These are phyloP conservation scores for Sinonovacula constricta DNA, from an alignment of 1,140 invertebrate genomes.

Conservation along the genomic window DNA sequence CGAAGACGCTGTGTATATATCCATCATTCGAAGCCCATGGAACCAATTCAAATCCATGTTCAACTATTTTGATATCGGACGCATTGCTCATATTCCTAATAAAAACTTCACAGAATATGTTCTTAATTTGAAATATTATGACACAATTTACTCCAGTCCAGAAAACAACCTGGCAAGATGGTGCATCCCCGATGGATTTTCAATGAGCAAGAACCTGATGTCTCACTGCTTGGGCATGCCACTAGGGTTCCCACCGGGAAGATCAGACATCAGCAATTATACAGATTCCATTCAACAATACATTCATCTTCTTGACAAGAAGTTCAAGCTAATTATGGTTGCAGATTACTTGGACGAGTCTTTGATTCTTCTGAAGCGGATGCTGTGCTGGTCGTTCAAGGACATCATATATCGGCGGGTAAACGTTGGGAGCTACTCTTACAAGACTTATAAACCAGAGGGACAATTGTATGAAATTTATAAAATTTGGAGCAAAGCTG, in stretches of 20 bases:
- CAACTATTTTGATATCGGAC: conserved; percentile 56
- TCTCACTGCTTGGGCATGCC: conserved; percentile 73
- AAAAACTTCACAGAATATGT: conserved; percentile 61
- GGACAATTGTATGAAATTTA: conserved; percentile 52
- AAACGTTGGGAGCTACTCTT: conserved; percentile 59
- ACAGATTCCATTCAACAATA: conserved; percentile 53
- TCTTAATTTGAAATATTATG: conserved; percentile 67
- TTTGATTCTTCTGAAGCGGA: conserved; percentile 79
- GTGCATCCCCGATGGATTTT: conserved; percentile 74
- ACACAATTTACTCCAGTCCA: conserved; percentile 64
- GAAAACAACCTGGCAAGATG: conserved; percentile 49
- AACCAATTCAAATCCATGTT: conserved; percentile 60
- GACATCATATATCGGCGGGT: conserved; percentile 67
- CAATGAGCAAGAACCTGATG: conserved; percentile 71
- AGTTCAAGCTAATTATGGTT: conserved; percentile 81
- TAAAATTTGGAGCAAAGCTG: conserved; percentile 63
- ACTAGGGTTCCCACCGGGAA: conserved; percentile 66
- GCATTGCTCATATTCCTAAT: conserved; percentile 50
- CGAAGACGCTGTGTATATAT: conserved; percentile 57
- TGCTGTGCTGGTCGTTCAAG: conserved; percentile 80
- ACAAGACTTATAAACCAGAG: conserved; percentile 1
- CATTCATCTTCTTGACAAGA: conserved; percentile 59
- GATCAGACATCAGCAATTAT: conserved; percentile 54
- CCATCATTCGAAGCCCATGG: conserved; percentile 62
- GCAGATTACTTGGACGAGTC: conserved; percentile 82